Conservation (phyloP, 2,888 invertebrate species). For the Latrodectus elegans region DNA sequence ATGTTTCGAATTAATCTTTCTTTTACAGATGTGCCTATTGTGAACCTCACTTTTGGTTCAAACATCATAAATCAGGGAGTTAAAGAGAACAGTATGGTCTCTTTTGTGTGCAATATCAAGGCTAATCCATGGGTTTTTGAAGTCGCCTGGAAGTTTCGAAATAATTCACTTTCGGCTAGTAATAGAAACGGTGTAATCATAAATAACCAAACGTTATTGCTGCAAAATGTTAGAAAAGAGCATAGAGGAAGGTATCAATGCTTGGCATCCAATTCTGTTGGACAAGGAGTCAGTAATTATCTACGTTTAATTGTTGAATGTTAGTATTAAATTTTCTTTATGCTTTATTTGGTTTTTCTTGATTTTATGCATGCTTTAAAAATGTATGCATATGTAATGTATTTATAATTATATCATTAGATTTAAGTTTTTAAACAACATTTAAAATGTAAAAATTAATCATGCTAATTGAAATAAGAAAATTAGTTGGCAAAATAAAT, state of each 20-base stretch:
- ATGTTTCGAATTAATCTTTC: not conserved
- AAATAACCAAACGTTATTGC: conserved; percentile 49
- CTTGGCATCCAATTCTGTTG: conserved; percentile 36
- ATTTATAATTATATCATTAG: no score
- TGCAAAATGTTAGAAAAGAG: conserved; percentile 43
- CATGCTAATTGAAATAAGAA: no score
- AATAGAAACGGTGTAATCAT: conserved; percentile 44
- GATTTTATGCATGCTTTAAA: no score
- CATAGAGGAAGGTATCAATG: conserved; percentile 57
- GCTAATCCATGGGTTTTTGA: conserved; percentile 67
- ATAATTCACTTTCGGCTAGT: conserved; percentile 36
- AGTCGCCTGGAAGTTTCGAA: conserved; percentile 65
- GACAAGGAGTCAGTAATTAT: conserved; percentile 58
- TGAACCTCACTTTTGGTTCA: conserved; percentile 40
- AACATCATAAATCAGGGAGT: conserved; percentile 43
- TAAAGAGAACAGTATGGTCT: conserved; percentile 61
- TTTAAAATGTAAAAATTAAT: no score
- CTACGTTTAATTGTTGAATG: conserved; percentile 60
- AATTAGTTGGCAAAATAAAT: no score
- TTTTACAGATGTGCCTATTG: conserved; percentile 47
- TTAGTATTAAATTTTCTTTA: conserved; percentile 5
- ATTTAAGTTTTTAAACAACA: no score
- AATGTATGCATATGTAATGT: no score
- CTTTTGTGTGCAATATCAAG: conserved; percentile 62
- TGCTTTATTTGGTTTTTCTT: no score